These are phyloP conservation scores for Machimus atricapillus DNA, from an alignment of 2,888 invertebrate genomes.

Conservation along the genomic window DNA sequence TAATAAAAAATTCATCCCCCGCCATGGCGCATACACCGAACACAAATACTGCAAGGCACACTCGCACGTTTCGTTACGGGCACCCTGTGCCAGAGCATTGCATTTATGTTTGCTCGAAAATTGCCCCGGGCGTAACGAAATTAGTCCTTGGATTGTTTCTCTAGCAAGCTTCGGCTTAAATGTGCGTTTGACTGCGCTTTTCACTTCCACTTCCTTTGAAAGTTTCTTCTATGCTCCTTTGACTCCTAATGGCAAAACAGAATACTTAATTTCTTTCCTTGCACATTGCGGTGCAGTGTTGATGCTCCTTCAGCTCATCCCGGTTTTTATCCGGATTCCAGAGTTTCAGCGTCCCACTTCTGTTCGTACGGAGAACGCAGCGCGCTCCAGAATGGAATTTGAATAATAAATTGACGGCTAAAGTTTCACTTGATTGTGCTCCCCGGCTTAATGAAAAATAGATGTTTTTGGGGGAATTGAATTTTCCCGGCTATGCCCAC, in stretches of 20 bases:
- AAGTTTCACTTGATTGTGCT: conserved; percentile 22
- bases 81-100: not conserved
- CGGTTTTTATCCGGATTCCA: conserved; percentile 4
- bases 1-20: conserved; percentile 28
- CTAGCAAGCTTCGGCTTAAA: conserved; percentile 20
- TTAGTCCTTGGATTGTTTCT: conserved; percentile 36
- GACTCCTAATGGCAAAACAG: conserved; percentile 22
- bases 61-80: not conserved
- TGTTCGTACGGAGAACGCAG: not conserved
- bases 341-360: not conserved
- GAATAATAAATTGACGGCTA: conserved; percentile 32
- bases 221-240: conserved; percentile 33
- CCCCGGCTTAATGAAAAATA: not conserved
- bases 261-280: conserved; percentile 6
- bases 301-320: not conserved
- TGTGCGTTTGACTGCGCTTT: conserved; percentile 37
- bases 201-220: conserved; percentile 13
- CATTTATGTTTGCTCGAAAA: conserved; percentile 27
- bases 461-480: conserved; percentile 13
- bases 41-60: conserved; percentile 15
- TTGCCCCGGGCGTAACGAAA: conserved; percentile 23
- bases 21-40: not conserved
- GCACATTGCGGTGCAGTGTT: not conserved
- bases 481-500: not conserved
- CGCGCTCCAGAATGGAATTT: not conserved